Percentiles rank a stretch among this genome's conserved stretches.
These are phyloP conservation scores for Aradophagus sp. DNA, from an alignment of 1,140 invertebrate genomes.

Conservation along the genomic window DNA sequence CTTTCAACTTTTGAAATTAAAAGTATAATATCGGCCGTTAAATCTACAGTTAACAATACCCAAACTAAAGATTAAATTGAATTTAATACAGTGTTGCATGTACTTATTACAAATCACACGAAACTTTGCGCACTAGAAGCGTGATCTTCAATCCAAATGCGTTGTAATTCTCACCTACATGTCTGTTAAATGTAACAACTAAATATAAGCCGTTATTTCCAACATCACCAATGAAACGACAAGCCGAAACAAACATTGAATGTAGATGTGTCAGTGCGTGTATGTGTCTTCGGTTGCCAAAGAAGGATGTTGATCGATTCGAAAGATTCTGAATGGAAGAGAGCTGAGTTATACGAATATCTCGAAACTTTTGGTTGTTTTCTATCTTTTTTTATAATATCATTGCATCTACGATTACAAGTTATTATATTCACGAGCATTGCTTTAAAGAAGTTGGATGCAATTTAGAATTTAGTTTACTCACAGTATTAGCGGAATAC, in stretches of 20 bases:
- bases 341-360: too few relatives aligned
- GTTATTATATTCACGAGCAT: too few relatives aligned
- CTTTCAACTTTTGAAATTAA: too few relatives aligned
- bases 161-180: conserved; percentile 16
- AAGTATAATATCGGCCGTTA: too few relatives aligned
- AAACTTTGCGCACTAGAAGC: conserved; percentile 27
- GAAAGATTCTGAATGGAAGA: neutral
- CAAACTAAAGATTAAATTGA: neutral
- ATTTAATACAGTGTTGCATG: conserved; percentile 28
- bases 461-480: too few relatives aligned
- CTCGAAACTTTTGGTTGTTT: too few relatives aligned
- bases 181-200: conserved; percentile 12
- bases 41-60: too few relatives aligned
- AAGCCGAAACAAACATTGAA: conserved; percentile 9
- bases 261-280: conserved; percentile 5
- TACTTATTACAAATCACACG: conserved; percentile 35
- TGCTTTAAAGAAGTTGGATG: too few relatives aligned
- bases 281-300: conserved; percentile 31
- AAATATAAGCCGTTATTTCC: conserved; percentile 22
- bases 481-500: too few relatives aligned
- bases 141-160: conserved; percentile 18
- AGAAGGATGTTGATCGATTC: conserved; percentile 21
- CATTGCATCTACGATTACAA: too few relatives aligned
- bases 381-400: too few relatives aligned
- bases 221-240: too few relatives aligned